Evolutionary conservation across 2,888 invertebrate genomes (phyloP), one percentile per base, ranked within the genome.

Genomic region (Yponomeuta evonymella): DNA sequence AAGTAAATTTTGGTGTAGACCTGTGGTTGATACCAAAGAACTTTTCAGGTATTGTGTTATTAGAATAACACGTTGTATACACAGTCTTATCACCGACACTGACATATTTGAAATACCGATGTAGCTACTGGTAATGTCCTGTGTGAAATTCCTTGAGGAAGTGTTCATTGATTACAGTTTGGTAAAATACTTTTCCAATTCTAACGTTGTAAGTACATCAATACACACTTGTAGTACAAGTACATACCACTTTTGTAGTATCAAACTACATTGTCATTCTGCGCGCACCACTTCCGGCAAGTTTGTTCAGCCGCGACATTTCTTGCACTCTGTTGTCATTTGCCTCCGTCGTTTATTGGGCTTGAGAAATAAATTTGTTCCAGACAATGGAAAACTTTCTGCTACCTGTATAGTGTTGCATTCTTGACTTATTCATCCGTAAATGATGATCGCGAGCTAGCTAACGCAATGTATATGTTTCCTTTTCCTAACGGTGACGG

Each of bases 251-350:
- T 58, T 58, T 15, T 58, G 51, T 58, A 58, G 12, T 15, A 58
- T 58, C 12, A 3, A 15, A 58, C 51, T 15, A 58, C 51, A 15
- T 58, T 70, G 64, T 23, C 29, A 62, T 62, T 64, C 29, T 73
- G 70, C 70, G 23, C 70, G 72, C 71, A 69, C 75, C 74, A 81
- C 83, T 85, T 87, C 86, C 84, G 84, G 82, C 82, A 82, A 80
- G 82, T 76, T 58, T 77, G 79, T 80, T 83, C 83, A 75, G 82
- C 82, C 84, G 82, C 75, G 77, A 80, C 83, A 77, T 71, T 74
- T 72, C 15, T 75, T 67, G 67, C 67, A 67, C 67, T 75, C 75
- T 77, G 48, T 73, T 71, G 71, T 71, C 72, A 68, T 62, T 68
- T 73, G 48, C 51, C 51, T 15, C 63, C 11, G 29, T 29, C 29